Evolutionary conservation across 2,888 invertebrate genomes (phyloP), one percentile per base, ranked within the genome.

Genomic region (Drosophila tanythrix): DNA sequence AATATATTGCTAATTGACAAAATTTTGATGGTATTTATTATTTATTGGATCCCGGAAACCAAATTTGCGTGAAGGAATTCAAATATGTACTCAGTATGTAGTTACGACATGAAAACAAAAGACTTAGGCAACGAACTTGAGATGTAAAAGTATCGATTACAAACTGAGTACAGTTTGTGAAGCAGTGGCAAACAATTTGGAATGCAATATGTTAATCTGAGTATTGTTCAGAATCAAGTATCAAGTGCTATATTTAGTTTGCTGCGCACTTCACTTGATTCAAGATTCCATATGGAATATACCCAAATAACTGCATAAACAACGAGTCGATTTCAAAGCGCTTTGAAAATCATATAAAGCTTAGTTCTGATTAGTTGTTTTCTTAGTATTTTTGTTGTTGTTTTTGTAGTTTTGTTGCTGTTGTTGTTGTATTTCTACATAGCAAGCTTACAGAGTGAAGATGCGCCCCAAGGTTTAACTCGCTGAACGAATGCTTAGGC

Each of bases 61-160:
- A 15, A 53, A 36, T 53, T 36, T 15, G 25, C 25, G 25, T 61
- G 21, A 69, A 38, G 70, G 65, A 51, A 64, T 61, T 43, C 43
- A 57, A 52, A 27, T 18, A 33, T 33, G 33, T 33, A 36, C 38
- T 57, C 25, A 46, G 21, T 46, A 11, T 6, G 11, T 8, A 2
- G 21, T 46, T 8, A 15, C 8, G 25, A 25, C 21, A 25, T 8
- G 70, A 31, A 21, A 62, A 70, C 76, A 51, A 89, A 90, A 81
- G 89, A 90, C 89, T 87, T 78, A 62, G 68, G 81, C 83, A 87
- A 87, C 87, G 76, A 87, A 89, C 90, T 89, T 77, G 83, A 25
- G 2, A 8, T 15, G 4, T 4, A 60, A 36, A 43, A 15, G n/a
- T 35, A 52, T 69, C 2, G 11, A 31, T 15, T 15, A 51, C 67